A percentile compares a stretch with the other conserved stretches of the same genome.
Evolutionary conservation across 2,888 invertebrate species (phyloP).

Genomic region (Osmoderma eremita): DNA sequence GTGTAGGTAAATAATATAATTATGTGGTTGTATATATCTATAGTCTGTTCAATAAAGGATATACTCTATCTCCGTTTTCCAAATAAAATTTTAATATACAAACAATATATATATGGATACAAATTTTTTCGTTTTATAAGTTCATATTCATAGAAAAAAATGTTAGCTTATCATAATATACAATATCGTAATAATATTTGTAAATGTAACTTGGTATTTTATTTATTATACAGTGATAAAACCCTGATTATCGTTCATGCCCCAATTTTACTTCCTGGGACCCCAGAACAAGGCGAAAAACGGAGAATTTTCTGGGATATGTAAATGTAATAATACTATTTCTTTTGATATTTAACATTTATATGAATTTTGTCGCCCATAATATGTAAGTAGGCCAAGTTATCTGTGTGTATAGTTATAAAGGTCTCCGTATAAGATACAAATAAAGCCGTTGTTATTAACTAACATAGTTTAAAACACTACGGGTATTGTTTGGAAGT

Average conservation of each 20-base stretch:
- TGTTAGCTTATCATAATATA: too few relatives aligned
- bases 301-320: slow-evolving; percentile 22
- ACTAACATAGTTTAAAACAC: too few relatives aligned
- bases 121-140: too few relatives aligned
- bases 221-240: slow-evolving; percentile 14
- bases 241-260: slow-evolving; percentile 21
- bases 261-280: background rate
- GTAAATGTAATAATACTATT: slow-evolving; percentile 13
- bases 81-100: slow-evolving; percentile 1
- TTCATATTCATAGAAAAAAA: too few relatives aligned
- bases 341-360: slow-evolving; percentile 14
- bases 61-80: slow-evolving; percentile 25
- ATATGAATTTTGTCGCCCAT: background rate
- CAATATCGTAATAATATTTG: too few relatives aligned
- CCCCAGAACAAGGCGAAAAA: slow-evolving; percentile 11
- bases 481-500: slow-evolving; percentile 58
- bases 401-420: too few relatives aligned
- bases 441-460: too few relatives aligned
- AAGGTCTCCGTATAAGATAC: too few relatives aligned
- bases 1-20: slow-evolving; percentile 14
- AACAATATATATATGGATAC: background rate
- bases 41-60: slow-evolving; percentile 8
- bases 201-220: background rate
- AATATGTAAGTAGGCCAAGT: too few relatives aligned
- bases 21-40: background rate